Evolutionary conservation across 1,140 invertebrate genomes (phyloP), one percentile per base, ranked within the genome.

Genomic region (Steinernema feltiae): DNA sequence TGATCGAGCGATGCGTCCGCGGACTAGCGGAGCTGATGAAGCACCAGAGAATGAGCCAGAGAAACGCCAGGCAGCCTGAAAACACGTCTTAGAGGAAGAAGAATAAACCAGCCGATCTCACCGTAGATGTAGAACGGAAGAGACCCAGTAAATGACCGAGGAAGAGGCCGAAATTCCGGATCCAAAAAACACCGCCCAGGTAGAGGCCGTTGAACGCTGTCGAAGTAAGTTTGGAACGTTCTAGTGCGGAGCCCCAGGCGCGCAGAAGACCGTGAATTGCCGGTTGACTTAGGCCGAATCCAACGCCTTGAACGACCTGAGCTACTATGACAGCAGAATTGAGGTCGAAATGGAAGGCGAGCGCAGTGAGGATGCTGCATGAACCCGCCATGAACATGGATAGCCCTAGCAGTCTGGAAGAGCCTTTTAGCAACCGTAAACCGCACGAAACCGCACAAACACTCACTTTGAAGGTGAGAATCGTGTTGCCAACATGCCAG

Each of bases 231-330:
- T 94, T 90, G 17, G 95, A 98, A 79, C 96, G 90, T 87, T 99
- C 97, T 80, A 98, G 87, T 0, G 97, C 95, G 35, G 97, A 96
- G 0, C 96, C 94, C 96, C 96, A 98, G 88, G 94, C 93, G 79
- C 96, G 89, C 95, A 95, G 98, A 79, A 99, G 98, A 80, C 95
- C 96, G 87, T 98, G 95, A 87, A 95, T 98, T 1, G 95, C 95
- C 71, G 96, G 96, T 90, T 98, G 98, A 29, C 95, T 98, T 0
- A 98, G 94, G 78, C 96, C 96, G 95, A 98, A 82, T 24, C 35
- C 74, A 12, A 99, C 90, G 78, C 95, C 96, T 88, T 99, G 97
- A 35, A 94, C 87, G 46, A 98, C 90, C 87, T 95, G 91, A 24
- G 98, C 90, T 21, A 92, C 84, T 84, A 96, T 74, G 78, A 89